Evolutionary conservation across 2,113 vertebrate species (phyloP), one percentile per base, ranked within the genome.

Genomic region (Empidonax traillii): DNA sequence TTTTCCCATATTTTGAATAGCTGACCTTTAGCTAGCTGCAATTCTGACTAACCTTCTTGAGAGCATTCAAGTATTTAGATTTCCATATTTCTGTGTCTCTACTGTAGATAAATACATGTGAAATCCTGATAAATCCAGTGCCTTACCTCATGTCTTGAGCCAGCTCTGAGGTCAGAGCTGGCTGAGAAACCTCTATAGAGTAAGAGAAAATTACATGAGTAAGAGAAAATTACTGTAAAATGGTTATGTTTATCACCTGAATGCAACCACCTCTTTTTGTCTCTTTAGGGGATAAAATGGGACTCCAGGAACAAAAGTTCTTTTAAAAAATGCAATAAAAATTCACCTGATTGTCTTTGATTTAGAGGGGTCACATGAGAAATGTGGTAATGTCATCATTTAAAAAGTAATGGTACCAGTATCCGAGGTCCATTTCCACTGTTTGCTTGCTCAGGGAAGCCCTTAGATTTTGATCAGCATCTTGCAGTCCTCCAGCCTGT

Each of bases 201-300:
- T 80, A 59, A 53, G 37, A 67, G 27, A 74, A 91, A 93, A 93
- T 73, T 58, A 56, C 49, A 59, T 3, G 23, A 87, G 37, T 44
- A 46, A 92, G 62, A 89, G 47, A 79, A 86, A 91, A 85, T 75
- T 65, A 59, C 65, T 90, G 91, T 68, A 72, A 76, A 91, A 51
- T 76, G 49, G 5, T 74, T 93, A n/a, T 8, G 25, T 92, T 93
- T 92, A 85, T 93, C 91, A 75, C 88, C 65, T 87, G 53, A 86
- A 67, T 65, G 23, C 69, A 87, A 19, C 90, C 9, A 4, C 82
- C 52, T 82, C 82, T 82, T 78, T 22, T 65, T 72, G 69, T 75
- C 78, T 69, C 53, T 74, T 85, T 53, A 74, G 62, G 39, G 62
- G 58, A 52, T 35, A 85, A 92, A 86, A 79, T 79, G 75, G 33